Evolutionary conservation across 2,113 vertebrate species (phyloP), one percentile per base, ranked within the genome.

Genomic region (Megaleporinus macrocephalus): DNA sequence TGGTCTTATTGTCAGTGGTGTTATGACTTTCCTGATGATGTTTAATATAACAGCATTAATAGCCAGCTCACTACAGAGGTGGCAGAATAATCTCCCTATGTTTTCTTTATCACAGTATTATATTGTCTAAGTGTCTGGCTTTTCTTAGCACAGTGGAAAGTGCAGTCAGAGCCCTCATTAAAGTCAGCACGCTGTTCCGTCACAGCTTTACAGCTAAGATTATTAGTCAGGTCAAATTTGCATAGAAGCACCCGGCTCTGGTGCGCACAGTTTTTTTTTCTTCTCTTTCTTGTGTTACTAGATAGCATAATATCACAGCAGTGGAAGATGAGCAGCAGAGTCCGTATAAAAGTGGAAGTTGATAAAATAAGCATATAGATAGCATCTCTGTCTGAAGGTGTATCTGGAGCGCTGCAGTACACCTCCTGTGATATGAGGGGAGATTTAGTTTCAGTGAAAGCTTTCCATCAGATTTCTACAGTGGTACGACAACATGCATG

Each of bases 311-410:
- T 26, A 41, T 57, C 15, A 11, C 65, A 22, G n/a, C 47, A 12
- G 11, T n/a, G 55, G 36, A 80, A 49, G 51, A 72, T 72, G 30
- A 22, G 78, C 36, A 44, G 53, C 26, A 12, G 6, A 74, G 66
- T 74, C 65, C 26, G 47, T 29, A 29, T 59, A 77, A 65, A 53
- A 65, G 47, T 73, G 29, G 26, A 73, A 73, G 73, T 27, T 69
- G 44, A 82, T 65, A 63, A 75, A 78, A 73, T 69, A 85, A 76
- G 26, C 9, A 72, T 75, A 65, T 41, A 68, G 74, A 78, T 63
- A 15, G 71, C 24, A 57, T 77, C 74, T 77, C 59, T 0, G 59
- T 49, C 26, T 63, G 24, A 27, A 82, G 68, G 7, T 65, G 44
- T 82, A 33, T 76, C 78, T 63, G 51, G 75, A 73, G 73, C 69